Conservation (phyloP, 2,888 invertebrate genomes). For the Drosophila siamana region DNA sequence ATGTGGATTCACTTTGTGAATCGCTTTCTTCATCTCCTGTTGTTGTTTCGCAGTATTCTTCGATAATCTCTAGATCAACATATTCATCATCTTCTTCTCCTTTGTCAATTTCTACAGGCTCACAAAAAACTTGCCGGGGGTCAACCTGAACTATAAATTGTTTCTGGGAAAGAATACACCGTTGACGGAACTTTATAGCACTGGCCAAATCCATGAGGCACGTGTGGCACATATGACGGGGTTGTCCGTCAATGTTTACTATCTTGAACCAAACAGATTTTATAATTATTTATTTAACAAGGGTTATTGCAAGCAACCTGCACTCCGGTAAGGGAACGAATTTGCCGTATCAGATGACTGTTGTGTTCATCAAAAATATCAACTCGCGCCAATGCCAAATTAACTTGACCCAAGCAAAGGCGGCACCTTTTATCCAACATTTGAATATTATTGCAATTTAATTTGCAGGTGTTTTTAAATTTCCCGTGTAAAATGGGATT, state of each 20-base stretch:
- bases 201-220: constrained; percentile 41
- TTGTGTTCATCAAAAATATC: constrained; percentile 42
- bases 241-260: constrained; percentile 11
- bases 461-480: neutral
- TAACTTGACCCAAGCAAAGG: constrained; percentile 31
- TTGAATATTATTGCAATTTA: neutral
- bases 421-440: constrained; percentile 28
- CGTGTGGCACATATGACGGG: constrained; percentile 35
- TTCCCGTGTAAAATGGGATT: neutral
- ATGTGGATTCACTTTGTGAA: constrained; percentile 11
- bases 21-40: constrained; percentile 11
- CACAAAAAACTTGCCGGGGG: neutral
- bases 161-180: constrained; percentile 57
- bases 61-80: neutral
- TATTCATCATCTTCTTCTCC: neutral
- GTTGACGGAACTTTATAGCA: constrained; percentile 49
- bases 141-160: constrained; percentile 7
- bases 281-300: neutral
- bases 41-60: neutral
- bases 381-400: neutral
- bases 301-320: constrained; percentile 27
- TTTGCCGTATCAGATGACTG: constrained; percentile 33
- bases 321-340: constrained; percentile 45
- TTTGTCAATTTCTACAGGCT: neutral
- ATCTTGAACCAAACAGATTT: neutral